Evolutionary conservation across 2,888 invertebrate genomes (phyloP).

Genomic region (Nipponacmea schrenckii): DNA sequence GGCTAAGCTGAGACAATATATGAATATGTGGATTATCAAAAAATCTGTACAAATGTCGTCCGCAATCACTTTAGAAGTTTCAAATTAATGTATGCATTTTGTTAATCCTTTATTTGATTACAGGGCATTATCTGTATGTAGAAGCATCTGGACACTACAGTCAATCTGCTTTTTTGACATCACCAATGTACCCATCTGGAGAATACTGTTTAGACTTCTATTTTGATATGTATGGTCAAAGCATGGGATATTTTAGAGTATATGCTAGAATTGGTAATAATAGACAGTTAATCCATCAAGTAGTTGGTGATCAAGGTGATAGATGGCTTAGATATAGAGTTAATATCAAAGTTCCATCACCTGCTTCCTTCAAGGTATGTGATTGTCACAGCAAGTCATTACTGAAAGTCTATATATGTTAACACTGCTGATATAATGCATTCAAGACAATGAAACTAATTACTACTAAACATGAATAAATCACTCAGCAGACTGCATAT

Average conservation of each 20-base stretch:
- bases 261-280: conserved; percentile 29
- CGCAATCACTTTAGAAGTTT: too few species aligned
- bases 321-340: conserved; percentile 35
- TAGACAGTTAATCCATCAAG: conserved; percentile 6
- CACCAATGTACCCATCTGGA: conserved; percentile 38
- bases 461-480: too few species aligned
- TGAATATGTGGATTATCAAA: too few species aligned
- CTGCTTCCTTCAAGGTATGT: conserved; percentile 32
- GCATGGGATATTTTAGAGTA: conserved; percentile 42
- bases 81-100: too few species aligned
- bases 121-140: conserved; percentile 53
- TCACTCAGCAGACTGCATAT: too few species aligned
- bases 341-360: conserved; percentile 31
- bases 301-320: conserved; percentile 41
- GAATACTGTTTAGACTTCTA: conserved; percentile 52
- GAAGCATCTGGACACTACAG: conserved; percentile 43
- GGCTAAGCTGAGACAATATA: too few species aligned
- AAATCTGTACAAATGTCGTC: too few species aligned
- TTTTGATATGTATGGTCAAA: conserved; percentile 51
- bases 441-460: too few species aligned
- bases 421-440: too few species aligned
- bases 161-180: conserved; percentile 39
- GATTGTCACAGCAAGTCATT: background rate
- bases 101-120: conserved; percentile 4
- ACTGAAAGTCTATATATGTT: background rate